These are phyloP conservation scores for Lethrus apterus DNA, from an alignment of 1,140 invertebrate genomes.

Conservation along the genomic window DNA sequence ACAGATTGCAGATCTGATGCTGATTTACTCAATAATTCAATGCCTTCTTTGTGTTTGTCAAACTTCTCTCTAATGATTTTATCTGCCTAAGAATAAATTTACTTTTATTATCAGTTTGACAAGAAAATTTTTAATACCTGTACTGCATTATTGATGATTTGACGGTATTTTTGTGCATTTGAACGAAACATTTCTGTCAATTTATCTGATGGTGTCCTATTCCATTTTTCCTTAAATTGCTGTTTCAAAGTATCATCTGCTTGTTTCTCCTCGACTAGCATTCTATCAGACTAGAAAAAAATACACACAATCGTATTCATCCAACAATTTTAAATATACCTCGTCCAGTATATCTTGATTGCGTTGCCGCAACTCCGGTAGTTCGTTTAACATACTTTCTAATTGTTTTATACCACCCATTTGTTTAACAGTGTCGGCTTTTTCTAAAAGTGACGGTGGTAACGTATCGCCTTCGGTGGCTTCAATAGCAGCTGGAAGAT, in stretches of 20 bases:
- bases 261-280: slow-evolving; percentile 85
- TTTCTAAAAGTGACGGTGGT: slow-evolving; percentile 85
- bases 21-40: slow-evolving; percentile 74
- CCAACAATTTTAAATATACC: too few relatives aligned
- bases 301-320: too few relatives aligned
- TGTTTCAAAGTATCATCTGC: slow-evolving; percentile 80
- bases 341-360: slow-evolving; percentile 96
- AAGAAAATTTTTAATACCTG: slow-evolving; percentile 39
- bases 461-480: slow-evolving; percentile 67
- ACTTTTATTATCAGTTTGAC: not conserved
- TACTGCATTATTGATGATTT: slow-evolving; percentile 88
- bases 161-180: slow-evolving; percentile 84
- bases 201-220: slow-evolving; percentile 75
- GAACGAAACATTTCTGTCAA: slow-evolving; percentile 82
- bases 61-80: slow-evolving; percentile 83
- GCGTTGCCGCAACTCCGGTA: slow-evolving; percentile 83
- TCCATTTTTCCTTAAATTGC: slow-evolving; percentile 92
- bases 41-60: slow-evolving; percentile 67
- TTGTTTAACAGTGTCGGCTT: slow-evolving; percentile 64
- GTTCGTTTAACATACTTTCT: slow-evolving; percentile 60
- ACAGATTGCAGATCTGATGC: slow-evolving; percentile 54
- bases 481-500: slow-evolving; percentile 96
- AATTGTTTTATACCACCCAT: slow-evolving; percentile 61
- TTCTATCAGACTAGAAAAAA: slow-evolving; percentile 60
- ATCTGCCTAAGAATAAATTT: slow-evolving; percentile 41